These are phyloP conservation scores for Neomonachus schauinslandi DNA, from an alignment of 2,113 vertebrate species.

Conservation along the genomic window DNA sequence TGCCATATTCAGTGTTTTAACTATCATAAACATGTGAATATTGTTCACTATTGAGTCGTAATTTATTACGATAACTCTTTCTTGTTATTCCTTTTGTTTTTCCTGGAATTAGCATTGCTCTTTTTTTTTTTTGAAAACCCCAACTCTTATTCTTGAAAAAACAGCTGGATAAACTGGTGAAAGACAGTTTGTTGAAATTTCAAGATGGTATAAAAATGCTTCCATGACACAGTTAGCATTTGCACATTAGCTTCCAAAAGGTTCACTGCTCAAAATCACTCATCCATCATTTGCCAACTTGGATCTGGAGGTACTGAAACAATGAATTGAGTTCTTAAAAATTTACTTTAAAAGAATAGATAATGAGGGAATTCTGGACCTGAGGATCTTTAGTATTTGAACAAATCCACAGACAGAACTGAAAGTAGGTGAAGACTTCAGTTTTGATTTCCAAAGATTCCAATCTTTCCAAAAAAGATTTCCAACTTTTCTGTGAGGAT, in stretches of 20 bases:
- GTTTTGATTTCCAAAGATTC: constrained; percentile 59
- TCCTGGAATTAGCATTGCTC: background rate
- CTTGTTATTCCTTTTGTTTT: background rate
- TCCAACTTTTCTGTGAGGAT: constrained; percentile 71
- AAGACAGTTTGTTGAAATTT: constrained; percentile 84
- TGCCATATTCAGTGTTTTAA: background rate
- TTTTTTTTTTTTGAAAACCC: constrained; percentile 60
- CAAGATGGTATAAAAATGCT: constrained; percentile 80
- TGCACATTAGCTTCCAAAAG: constrained; percentile 65
- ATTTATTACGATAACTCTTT: background rate
- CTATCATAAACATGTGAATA: background rate
- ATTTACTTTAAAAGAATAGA: constrained; percentile 83
- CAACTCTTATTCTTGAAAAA: constrained; percentile 73
- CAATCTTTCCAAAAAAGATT: background rate
- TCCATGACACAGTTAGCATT: constrained; percentile 76
- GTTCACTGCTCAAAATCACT: constrained; percentile 80
- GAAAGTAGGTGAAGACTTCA: constrained; percentile 80
- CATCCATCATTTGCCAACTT: constrained; percentile 85
- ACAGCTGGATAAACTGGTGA: constrained; percentile 79
- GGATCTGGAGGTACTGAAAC: constrained; percentile 84
- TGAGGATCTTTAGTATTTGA: constrained; percentile 83
- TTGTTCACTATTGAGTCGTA: background rate
- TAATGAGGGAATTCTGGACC: constrained; percentile 85
- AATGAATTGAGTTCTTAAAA: constrained; percentile 84
- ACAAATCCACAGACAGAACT: constrained; percentile 81